Evolutionary conservation across 2,888 invertebrate species (phyloP).

Genomic region (Mylabris sibirica): DNA sequence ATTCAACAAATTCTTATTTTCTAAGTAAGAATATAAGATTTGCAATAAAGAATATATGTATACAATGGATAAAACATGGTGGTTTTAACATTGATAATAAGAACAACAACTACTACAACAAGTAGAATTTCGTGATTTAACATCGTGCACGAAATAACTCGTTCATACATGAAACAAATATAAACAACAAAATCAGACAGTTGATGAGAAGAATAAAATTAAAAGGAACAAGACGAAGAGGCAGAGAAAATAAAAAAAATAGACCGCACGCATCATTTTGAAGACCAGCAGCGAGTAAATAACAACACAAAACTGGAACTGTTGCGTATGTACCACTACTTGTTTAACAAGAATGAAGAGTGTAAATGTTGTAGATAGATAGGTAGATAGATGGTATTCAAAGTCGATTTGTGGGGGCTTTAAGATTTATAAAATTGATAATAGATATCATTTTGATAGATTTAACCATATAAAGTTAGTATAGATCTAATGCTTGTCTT

Average conservation of each 20-base stretch:
- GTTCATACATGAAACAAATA: slow-evolving; percentile 22
- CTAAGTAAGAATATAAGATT: too few relatives aligned
- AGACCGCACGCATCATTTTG: slow-evolving; percentile 15
- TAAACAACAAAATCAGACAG: slow-evolving; percentile 10
- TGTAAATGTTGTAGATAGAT: slow-evolving; percentile 7
- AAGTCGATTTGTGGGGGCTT: slow-evolving; percentile 30
- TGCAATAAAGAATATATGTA: too few relatives aligned
- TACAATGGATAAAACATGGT: too few relatives aligned
- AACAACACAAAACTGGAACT: slow-evolving; percentile 22
- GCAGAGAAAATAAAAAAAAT: slow-evolving; percentile 11
- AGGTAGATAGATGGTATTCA: slow-evolving; percentile 9
- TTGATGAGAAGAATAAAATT: slow-evolving; percentile 1
- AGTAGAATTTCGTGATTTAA: slow-evolving; percentile 29
- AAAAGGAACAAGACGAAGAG: background rate
- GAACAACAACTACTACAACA: slow-evolving; percentile 20
- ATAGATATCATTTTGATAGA: slow-evolving; percentile 20
- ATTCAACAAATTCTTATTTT: background rate
- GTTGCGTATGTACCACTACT: slow-evolving; percentile 23
- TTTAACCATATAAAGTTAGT: slow-evolving; percentile 16
- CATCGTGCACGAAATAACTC: slow-evolving; percentile 31
- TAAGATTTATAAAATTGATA: slow-evolving; percentile 19
- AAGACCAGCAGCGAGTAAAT: slow-evolving; percentile 37
- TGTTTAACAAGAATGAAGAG: slow-evolving; percentile 25
- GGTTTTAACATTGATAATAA: slow-evolving; percentile 13
- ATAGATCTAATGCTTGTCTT: slow-evolving; percentile 17